Percentiles rank a stretch among this genome's conserved stretches.
Conservation (phyloP, 2,888 invertebrate genomes). For the Euproctis similis region DNA sequence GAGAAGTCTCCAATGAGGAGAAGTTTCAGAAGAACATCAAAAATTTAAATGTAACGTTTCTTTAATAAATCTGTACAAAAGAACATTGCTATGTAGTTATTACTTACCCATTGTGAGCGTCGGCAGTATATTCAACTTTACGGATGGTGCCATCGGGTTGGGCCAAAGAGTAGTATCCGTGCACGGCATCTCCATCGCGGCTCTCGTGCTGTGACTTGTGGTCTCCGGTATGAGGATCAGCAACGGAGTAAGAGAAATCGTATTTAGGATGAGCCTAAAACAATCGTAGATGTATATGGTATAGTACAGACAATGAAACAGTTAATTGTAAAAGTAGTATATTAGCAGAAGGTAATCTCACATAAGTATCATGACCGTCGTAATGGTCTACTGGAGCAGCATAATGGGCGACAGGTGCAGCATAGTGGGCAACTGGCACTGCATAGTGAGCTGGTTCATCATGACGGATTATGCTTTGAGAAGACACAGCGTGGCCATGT, state of each 20-base stretch:
- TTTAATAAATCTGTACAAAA: no score
- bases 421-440: slow-evolving; percentile 14
- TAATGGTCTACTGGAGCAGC: slow-evolving; percentile 18
- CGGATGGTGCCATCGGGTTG: slow-evolving; percentile 70
- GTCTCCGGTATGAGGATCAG: slow-evolving; percentile 75
- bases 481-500: slow-evolving; percentile 23
- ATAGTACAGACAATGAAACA: no score
- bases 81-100: no score
- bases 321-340: no score
- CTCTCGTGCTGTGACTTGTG: slow-evolving; percentile 72
- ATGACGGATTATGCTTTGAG: slow-evolving; percentile 23
- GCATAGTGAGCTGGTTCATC: slow-evolving; percentile 14
- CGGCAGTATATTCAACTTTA: slow-evolving; percentile 66
- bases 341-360: slow-evolving; percentile 11
- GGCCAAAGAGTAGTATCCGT: slow-evolving; percentile 72
- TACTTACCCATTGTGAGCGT: slow-evolving; percentile 38
- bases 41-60: no score
- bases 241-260: slow-evolving; percentile 69
- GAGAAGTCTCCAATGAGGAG: no score
- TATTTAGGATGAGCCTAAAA: slow-evolving; percentile 55
- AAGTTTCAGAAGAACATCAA: no score
- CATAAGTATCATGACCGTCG: slow-evolving; percentile 25
- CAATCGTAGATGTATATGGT: no score
- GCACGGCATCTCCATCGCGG: slow-evolving; percentile 72
- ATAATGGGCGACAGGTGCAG: slow-evolving; percentile 14